Evolutionary conservation across 30 jellyfish, hydroid and myxozoan species (phyloP).

Genomic region (Aurelia sp.): DNA sequence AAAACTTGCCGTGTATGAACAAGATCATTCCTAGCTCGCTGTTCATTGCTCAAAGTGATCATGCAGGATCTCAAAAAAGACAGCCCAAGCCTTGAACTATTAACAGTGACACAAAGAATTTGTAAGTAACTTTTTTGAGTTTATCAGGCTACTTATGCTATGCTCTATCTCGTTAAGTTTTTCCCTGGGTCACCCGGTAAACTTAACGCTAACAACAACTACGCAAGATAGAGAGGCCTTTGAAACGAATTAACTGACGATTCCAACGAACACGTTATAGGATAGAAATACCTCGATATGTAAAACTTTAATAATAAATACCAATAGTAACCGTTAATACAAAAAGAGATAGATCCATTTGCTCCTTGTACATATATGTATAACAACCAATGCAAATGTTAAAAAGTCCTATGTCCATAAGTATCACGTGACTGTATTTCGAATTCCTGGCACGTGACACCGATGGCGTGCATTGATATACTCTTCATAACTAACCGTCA

Average conservation of each 20-base stretch:
- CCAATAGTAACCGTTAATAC: constrained; percentile 24
- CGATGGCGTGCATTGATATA: constrained; percentile 73
- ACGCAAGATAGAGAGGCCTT: no score
- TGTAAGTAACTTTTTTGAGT: no score
- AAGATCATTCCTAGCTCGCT: no score
- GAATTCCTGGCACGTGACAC: constrained; percentile 58
- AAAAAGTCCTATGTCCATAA: constrained; percentile 23
- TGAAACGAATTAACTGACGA: background rate
- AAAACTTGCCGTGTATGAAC: no score
- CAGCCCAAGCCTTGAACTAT: no score
- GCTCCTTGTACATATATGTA: constrained; percentile 5
- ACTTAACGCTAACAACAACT: no score
- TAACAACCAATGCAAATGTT: constrained; percentile 3
- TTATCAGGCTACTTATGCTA: no score
- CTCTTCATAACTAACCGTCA: constrained; percentile 91
- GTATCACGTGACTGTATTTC: constrained; percentile 45
- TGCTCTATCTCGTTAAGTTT: no score
- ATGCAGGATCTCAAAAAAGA: no score
- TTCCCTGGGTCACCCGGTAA: no score
- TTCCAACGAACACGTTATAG: constrained; percentile 29
- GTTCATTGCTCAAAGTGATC: no score
- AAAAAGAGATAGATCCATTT: constrained; percentile 1
- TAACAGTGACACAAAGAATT: no score
- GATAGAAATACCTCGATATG: constrained; percentile 32
- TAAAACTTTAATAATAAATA: constrained; percentile 38